phyloP scores from a whole-genome alignment of 2,888 invertebrate species.

The Dysmachus trigonus region DNA sequence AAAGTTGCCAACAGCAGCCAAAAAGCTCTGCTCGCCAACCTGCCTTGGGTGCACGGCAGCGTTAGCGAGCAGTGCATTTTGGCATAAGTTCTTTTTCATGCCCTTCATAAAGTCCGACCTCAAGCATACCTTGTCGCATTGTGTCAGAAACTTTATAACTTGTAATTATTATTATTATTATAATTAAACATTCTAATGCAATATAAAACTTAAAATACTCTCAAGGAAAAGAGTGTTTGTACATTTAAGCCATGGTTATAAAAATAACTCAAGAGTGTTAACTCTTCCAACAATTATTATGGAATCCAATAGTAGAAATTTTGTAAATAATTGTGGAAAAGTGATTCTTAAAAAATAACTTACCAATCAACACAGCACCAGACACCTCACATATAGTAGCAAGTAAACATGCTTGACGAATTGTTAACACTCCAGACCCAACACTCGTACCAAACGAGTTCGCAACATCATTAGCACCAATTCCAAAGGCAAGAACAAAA shows the following conservation, averaged over 20 bases:
- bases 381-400: slow-evolving; percentile 98
- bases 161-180: slow-evolving; percentile 60
- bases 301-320: too few relatives aligned
- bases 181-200: neutral
- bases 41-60: too few relatives aligned
- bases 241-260: neutral
- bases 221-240: neutral
- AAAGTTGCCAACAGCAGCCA: slow-evolving; percentile 96
- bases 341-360: slow-evolving; percentile 55
- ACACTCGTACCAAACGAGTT: slow-evolving; percentile 99
- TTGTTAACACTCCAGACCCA: slow-evolving; percentile 93
- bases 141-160: slow-evolving; percentile 97
- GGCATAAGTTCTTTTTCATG: slow-evolving; percentile 87
- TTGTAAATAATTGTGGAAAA: too few relatives aligned
- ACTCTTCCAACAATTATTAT: too few relatives aligned
- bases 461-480: slow-evolving; percentile 99
- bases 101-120: slow-evolving; percentile 84
- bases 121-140: slow-evolving; percentile 96
- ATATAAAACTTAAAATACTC: neutral
- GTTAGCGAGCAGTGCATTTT: too few relatives aligned
- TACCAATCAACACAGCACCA: slow-evolving; percentile 94
- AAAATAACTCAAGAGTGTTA: neutral
- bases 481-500: slow-evolving; percentile 96
- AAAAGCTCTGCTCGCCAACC: slow-evolving; percentile 87
- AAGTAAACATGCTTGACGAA: slow-evolving; percentile 91